These are phyloP conservation scores for Elephantulus edwardii DNA, from an alignment of 2,113 vertebrate genomes.

Conservation along the genomic window DNA sequence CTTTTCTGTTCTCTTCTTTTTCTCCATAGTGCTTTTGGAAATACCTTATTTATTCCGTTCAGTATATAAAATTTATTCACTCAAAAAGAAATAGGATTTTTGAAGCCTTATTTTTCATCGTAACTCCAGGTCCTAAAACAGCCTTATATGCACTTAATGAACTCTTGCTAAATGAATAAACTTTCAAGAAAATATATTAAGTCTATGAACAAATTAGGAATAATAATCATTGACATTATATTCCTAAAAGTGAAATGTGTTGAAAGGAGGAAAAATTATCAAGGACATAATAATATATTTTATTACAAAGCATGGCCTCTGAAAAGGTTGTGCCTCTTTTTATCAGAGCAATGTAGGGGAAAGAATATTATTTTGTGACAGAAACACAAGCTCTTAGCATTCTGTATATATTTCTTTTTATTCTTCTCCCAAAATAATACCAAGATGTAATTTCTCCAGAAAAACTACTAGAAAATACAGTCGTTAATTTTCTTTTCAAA, in stretches of 20 bases:
- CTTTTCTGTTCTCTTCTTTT: background rate
- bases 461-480: background rate
- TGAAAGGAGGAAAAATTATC: slow-evolving; percentile 26
- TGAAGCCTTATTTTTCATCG: background rate
- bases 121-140: background rate
- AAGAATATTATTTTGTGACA: background rate
- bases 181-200: slow-evolving; percentile 8
- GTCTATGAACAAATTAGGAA: slow-evolving; percentile 7
- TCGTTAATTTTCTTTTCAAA: background rate
- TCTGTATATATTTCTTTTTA: background rate
- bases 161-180: background rate
- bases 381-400: background rate
- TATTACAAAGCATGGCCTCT: background rate
- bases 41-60: background rate
- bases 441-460: slow-evolving; percentile 17
- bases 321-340: background rate
- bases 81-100: background rate
- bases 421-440: slow-evolving; percentile 21
- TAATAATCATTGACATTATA: background rate
- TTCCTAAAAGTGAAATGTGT: background rate
- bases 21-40: background rate
- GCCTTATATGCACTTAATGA: background rate
- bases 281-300: background rate
- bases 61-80: background rate
- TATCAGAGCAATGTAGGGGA: background rate